These are phyloP conservation scores for Dipodomys merriami DNA, from an alignment of 2,113 vertebrate species.

Conservation along the genomic window DNA sequence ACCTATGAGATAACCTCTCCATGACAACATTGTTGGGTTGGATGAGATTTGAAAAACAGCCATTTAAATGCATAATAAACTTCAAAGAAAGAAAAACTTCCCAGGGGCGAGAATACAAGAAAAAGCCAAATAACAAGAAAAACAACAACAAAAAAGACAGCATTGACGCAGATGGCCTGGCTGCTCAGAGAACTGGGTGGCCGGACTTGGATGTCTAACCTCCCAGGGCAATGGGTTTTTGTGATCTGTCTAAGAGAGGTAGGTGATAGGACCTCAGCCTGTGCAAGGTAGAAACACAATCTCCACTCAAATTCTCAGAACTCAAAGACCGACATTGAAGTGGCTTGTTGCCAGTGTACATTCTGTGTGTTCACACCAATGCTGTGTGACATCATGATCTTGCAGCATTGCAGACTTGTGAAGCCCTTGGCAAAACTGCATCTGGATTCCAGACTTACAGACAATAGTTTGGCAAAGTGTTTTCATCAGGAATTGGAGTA, in stretches of 20 bases:
- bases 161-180: too few species aligned
- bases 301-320: background rate
- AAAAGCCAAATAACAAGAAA: background rate
- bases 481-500: background rate
- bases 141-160: background rate
- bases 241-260: background rate
- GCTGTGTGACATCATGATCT: too few species aligned
- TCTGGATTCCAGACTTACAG: background rate
- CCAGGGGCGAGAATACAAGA: background rate
- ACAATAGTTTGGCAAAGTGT: background rate
- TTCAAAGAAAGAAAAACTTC: background rate
- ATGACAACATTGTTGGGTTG: background rate
- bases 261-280: background rate
- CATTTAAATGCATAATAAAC: conserved; percentile 5
- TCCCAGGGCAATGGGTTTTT: background rate
- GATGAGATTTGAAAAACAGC: background rate
- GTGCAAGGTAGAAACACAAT: background rate
- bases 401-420: background rate
- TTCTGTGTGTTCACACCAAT: background rate
- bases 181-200: background rate
- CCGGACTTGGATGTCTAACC: fast-evolving
- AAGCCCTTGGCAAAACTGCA: background rate
- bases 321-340: background rate
- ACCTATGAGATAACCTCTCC: background rate
- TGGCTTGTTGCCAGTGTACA: background rate